A percentile compares a stretch with the other conserved stretches of the same genome.
Conservation (phyloP, 2,797 vertebrate species). For the Peromyscus melanophrys region DNA sequence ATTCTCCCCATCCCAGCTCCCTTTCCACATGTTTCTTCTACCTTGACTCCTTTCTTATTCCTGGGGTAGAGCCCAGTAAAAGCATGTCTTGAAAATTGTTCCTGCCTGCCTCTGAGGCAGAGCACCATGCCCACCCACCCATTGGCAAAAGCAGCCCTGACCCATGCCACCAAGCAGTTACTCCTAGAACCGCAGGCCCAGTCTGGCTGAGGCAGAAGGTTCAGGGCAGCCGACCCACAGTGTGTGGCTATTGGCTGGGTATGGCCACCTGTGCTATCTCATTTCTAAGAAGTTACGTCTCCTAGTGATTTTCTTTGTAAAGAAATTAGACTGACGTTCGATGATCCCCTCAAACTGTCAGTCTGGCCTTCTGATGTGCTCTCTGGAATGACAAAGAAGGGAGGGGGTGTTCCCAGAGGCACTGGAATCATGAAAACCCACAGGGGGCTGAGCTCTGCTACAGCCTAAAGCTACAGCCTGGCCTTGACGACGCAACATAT, state of each 20-base stretch:
- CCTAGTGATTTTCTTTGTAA: constrained; percentile 8
- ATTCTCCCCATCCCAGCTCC: background rate
- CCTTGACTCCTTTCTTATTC: background rate
- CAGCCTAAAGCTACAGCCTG: background rate
- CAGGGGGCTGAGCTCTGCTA: background rate
- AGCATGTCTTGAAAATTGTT: background rate
- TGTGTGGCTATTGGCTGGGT: background rate
- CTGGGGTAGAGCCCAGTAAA: background rate
- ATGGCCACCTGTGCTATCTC: background rate
- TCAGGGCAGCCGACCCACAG: background rate
- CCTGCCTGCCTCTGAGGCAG: background rate
- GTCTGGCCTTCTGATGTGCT: background rate
- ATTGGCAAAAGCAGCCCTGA: background rate
- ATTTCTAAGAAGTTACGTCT: constrained; percentile 11
- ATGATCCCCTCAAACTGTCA: background rate
- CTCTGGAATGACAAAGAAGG: background rate
- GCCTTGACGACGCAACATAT: background rate
- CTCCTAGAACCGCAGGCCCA: background rate
- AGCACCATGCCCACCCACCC: background rate
- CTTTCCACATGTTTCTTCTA: background rate
- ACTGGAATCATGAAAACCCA: background rate
- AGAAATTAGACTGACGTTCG: background rate
- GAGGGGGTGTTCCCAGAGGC: background rate
- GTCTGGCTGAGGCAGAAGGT: background rate
- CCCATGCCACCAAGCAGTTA: background rate